phyloP scores from a whole-genome alignment of 2,888 invertebrate species.

The Dolichomitus sp. region DNA sequence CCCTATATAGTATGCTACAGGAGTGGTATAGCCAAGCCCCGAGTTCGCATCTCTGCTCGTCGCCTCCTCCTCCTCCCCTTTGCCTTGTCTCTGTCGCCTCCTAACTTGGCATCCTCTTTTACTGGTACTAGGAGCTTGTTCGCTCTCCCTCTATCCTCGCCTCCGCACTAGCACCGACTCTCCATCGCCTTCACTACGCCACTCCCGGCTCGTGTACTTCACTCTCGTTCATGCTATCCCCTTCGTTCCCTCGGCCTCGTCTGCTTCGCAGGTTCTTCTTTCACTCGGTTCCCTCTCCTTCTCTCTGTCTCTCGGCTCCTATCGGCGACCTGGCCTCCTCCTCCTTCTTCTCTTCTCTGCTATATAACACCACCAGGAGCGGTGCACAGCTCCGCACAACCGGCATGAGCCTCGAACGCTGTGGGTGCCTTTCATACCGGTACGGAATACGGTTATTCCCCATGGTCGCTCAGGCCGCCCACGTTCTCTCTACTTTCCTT shows the following conservation, averaged over 20 bases:
- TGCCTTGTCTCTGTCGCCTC: constrained; percentile 30
- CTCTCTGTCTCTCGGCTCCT: constrained; percentile 58
- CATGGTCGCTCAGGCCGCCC: constrained; percentile 66
- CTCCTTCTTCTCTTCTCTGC: not conserved
- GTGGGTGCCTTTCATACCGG: constrained; percentile 69
- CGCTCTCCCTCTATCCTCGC: constrained; percentile 8
- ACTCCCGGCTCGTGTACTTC: constrained; percentile 64
- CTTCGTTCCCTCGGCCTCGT: constrained; percentile 49
- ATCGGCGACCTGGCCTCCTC: constrained; percentile 35
- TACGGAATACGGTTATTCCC: constrained; percentile 69
- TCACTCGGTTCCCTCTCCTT: constrained; percentile 21
- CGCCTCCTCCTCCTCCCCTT: constrained; percentile 23
- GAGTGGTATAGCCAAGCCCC: constrained; percentile 67
- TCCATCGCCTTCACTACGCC: constrained; percentile 36
- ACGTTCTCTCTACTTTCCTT: constrained; percentile 55
- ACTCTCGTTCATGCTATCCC: constrained; percentile 55
- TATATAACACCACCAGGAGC: constrained; percentile 30
- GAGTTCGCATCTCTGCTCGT: constrained; percentile 60
- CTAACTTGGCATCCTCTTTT: constrained; percentile 24
- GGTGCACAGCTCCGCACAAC: constrained; percentile 29
- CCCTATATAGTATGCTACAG: constrained; percentile 58
- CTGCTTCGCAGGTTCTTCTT: constrained; percentile 52
- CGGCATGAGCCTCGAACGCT: constrained; percentile 62
- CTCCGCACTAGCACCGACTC: constrained; percentile 39
- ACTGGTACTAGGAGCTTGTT: constrained; percentile 1